Evolutionary conservation across 2,888 invertebrate species (phyloP).

Genomic region (Tanypteryx hageni): DNA sequence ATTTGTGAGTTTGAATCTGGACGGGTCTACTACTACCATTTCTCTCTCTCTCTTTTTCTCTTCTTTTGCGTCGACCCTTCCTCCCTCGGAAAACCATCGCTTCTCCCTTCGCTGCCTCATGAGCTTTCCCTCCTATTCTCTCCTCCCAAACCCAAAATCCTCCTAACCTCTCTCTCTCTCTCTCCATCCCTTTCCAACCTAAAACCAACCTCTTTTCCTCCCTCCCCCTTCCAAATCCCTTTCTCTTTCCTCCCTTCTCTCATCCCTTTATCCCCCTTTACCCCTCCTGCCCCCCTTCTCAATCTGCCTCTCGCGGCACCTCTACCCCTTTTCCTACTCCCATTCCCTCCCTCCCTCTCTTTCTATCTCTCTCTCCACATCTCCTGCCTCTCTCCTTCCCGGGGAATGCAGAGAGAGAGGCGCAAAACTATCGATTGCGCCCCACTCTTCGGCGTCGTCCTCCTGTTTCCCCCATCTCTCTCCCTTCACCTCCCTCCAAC

Average conservation of each 20-base stretch:
- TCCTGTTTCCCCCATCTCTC: not conserved
- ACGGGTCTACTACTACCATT: not conserved
- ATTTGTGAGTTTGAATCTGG: slow-evolving; percentile 52
- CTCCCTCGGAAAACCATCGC: slow-evolving; percentile 4
- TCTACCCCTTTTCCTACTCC: too few relatives aligned
- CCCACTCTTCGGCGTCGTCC: not conserved
- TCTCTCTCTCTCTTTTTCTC: not conserved
- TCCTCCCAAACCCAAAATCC: not conserved
- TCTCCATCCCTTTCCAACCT: not conserved
- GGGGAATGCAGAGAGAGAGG: slow-evolving; percentile 55
- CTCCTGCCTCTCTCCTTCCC: slow-evolving; percentile 21
- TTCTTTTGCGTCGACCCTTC: not conserved
- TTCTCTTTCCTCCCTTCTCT: not conserved
- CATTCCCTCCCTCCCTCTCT: not conserved
- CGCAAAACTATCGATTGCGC: slow-evolving; percentile 53
- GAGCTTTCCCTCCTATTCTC: not conserved
- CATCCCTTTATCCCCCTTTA: not conserved
- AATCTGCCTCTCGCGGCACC: too few relatives aligned
- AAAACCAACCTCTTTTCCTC: not conserved
- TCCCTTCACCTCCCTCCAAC: not conserved
- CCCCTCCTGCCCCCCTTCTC: not conserved
- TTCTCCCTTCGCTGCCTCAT: not conserved
- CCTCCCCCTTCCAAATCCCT: not conserved
- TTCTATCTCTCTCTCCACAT: not conserved
- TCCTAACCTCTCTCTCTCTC: not conserved